phyloP scores from a whole-genome alignment of 2,113 vertebrate species.

The Lathamus discolor region DNA sequence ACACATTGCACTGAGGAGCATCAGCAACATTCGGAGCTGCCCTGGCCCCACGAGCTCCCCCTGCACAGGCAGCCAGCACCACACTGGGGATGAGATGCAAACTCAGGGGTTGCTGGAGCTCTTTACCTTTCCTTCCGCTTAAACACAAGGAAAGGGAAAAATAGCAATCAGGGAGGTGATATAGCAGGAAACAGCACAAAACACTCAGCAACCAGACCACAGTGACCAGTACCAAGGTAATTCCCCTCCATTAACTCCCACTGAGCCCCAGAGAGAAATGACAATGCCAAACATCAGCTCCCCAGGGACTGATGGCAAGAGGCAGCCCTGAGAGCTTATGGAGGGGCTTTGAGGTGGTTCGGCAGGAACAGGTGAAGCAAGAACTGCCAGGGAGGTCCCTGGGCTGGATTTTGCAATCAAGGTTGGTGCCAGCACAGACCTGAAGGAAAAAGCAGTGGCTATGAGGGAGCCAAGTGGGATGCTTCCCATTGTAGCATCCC shows the following conservation, averaged over 20 bases:
- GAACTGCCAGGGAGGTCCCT: neutral
- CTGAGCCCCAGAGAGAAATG: neutral
- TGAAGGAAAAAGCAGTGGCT: accelerated
- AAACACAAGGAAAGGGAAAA: neutral
- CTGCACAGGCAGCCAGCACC: accelerated
- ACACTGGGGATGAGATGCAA: no score
- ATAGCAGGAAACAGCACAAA: neutral
- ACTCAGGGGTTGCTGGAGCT: neutral
- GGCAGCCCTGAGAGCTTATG: neutral
- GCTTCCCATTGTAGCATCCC: neutral
- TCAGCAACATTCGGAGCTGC: neutral
- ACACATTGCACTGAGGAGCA: accelerated
- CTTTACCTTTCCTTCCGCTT: no score
- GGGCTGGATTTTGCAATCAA: neutral
- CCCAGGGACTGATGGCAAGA: neutral
- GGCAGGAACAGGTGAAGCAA: accelerated
- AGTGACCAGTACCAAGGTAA: no score
- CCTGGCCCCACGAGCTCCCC: neutral
- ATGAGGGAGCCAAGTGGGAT: accelerated
- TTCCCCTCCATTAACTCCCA: neutral
- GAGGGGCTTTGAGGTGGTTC: neutral
- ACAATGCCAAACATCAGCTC: neutral
- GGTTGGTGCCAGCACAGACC: neutral
- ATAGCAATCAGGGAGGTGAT: accelerated
- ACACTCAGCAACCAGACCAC: neutral